Conservation (phyloP, 2,797 vertebrate species). For the Sphenodon punctatus region DNA sequence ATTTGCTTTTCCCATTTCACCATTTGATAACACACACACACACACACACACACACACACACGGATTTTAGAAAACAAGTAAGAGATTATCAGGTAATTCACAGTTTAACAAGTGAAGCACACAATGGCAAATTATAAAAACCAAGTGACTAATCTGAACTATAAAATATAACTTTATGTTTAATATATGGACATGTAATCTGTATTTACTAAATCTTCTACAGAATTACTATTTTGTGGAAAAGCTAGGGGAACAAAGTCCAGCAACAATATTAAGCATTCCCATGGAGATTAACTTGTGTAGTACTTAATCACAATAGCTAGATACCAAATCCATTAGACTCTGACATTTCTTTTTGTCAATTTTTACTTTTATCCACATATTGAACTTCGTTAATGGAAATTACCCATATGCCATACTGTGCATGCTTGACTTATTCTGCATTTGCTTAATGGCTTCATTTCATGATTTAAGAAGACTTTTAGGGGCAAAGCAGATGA, state of each 20-base stretch:
- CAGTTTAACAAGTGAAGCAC: not conserved
- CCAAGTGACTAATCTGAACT: not conserved
- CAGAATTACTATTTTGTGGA: not conserved
- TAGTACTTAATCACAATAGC: conserved; percentile 5
- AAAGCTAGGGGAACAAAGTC: not conserved
- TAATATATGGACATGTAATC: not conserved
- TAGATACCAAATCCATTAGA: conserved; percentile 15
- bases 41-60: too few relatives aligned
- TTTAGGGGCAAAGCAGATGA: conserved; percentile 45
- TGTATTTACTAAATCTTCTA: not conserved
- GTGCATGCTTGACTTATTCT: conserved; percentile 53
- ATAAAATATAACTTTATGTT: not conserved
- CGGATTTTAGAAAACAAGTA: conserved; percentile 15
- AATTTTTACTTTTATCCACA: conserved; percentile 49
- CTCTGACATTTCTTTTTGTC: conserved; percentile 25
- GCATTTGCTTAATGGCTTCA: conserved; percentile 55
- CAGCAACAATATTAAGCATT: not conserved
- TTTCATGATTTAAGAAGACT: conserved; percentile 46
- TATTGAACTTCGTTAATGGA: conserved; percentile 49
- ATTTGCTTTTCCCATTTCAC: not conserved
- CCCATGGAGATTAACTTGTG: not conserved
- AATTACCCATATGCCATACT: conserved; percentile 39
- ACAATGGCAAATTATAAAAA: not conserved
- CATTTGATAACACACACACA: too few relatives aligned
- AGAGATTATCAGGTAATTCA: conserved; percentile 11